Percentiles rank a stretch among this genome's conserved stretches.
Conservation (phyloP, 2,113 vertebrate genomes). For the Carollia perspicillata region DNA sequence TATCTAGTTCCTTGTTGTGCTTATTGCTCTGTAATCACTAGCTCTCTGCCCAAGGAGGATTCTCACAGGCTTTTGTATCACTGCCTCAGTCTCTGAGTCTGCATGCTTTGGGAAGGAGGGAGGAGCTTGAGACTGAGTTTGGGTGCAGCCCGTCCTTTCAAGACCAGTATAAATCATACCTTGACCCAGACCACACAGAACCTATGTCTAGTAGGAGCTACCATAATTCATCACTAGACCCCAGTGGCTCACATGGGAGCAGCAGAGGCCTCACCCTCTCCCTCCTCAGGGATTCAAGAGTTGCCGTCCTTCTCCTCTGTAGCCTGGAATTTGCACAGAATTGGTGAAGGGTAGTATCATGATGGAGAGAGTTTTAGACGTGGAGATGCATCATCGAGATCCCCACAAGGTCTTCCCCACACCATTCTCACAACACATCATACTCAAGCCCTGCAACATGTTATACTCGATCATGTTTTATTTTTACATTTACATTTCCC, state of each 20-base stretch:
- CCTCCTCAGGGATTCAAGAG: background rate
- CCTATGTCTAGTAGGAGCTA: background rate
- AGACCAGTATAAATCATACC: background rate
- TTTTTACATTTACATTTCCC: no score
- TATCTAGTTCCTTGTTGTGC: background rate
- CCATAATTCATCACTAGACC: background rate
- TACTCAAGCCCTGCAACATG: no score
- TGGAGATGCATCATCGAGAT: background rate
- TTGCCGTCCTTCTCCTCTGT: background rate
- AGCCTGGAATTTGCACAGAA: background rate
- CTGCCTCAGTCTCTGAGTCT: background rate
- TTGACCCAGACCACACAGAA: background rate
- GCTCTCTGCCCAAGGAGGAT: background rate
- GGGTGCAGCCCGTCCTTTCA: background rate
- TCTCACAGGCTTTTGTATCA: background rate
- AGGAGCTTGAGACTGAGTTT: fast-evolving
- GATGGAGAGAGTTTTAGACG: background rate
- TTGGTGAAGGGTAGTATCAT: background rate
- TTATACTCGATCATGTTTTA: no score
- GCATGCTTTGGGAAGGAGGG: background rate
- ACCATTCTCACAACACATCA: no score
- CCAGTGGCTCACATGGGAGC: background rate
- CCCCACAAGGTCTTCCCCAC: background rate
- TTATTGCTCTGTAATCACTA: background rate
- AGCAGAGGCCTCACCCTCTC: fast-evolving